Conservation (phyloP, 2,888 invertebrate species). For the Micropterix aruncella region DNA sequence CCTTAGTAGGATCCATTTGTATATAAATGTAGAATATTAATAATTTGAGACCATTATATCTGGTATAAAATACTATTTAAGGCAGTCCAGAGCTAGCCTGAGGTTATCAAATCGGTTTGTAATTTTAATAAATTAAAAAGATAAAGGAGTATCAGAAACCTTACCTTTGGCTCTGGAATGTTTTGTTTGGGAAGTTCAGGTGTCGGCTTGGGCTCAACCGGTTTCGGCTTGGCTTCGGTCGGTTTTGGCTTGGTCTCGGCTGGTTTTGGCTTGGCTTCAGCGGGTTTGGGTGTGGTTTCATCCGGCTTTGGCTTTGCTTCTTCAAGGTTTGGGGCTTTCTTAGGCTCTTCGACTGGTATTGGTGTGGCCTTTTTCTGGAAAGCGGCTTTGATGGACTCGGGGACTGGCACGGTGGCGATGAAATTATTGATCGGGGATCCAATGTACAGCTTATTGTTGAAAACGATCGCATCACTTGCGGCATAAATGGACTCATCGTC, state of each 20-base stretch:
- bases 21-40: too few species aligned
- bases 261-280: slow-evolving; percentile 13
- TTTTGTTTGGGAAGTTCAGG: background rate
- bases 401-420: slow-evolving; percentile 47
- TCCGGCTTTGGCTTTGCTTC: slow-evolving; percentile 11
- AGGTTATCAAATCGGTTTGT: too few species aligned
- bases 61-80: too few species aligned
- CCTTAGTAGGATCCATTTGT: too few species aligned
- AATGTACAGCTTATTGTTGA: slow-evolving; percentile 46
- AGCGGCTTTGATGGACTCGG: slow-evolving; percentile 29
- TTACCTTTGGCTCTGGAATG: too few species aligned
- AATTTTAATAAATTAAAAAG: too few species aligned
- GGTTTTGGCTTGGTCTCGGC: slow-evolving; percentile 13
- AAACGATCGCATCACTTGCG: slow-evolving; percentile 53
- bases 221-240: slow-evolving; percentile 5
- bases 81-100: too few species aligned
- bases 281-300: slow-evolving; percentile 12
- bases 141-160: too few species aligned
- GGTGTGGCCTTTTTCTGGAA: slow-evolving; percentile 5
- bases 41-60: too few species aligned
- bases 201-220: background rate
- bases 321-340: slow-evolving; percentile 13
- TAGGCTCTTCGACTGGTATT: slow-evolving; percentile 10
- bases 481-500: slow-evolving; percentile 36
- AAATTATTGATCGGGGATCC: slow-evolving; percentile 56